phyloP scores from a whole-genome alignment of 2,888 invertebrate species.

The Zaprionus obscuricornis region DNA sequence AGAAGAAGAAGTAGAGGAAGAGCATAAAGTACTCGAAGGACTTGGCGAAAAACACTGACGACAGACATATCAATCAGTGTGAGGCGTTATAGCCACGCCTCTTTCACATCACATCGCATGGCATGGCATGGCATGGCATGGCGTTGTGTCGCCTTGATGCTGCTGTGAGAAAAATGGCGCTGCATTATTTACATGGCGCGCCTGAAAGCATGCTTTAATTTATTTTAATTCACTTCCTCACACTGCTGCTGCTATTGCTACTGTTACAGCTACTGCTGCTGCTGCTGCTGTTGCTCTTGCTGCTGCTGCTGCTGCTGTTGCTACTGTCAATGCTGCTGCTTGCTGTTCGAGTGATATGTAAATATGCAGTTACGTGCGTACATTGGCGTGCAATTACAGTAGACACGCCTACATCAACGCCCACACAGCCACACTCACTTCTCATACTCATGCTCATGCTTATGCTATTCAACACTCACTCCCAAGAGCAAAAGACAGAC shows the following conservation, averaged over 20 bases:
- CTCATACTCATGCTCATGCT: neutral
- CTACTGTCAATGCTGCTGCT: conserved; percentile 32
- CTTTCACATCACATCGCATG: neutral
- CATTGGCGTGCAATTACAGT: conserved; percentile 77
- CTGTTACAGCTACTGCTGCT: neutral
- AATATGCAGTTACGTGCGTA: conserved; percentile 79
- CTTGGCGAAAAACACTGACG: no score
- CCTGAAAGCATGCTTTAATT: conserved; percentile 80
- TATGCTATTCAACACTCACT: conserved; percentile 1
- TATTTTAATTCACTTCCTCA: conserved; percentile 74
- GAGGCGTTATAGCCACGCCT: conserved; percentile 25
- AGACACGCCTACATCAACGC: conserved; percentile 36
- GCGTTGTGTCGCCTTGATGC: conserved; percentile 1
- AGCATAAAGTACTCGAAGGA: conserved; percentile 1
- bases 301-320: conserved; percentile 6
- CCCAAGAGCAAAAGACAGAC: conserved; percentile 64
- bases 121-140: neutral
- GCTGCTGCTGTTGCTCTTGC: neutral
- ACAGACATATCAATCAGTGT: conserved; percentile 71
- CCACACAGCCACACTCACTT: conserved; percentile 25
- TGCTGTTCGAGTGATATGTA: conserved; percentile 71
- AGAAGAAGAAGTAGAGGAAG: conserved; percentile 1
- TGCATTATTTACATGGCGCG: conserved; percentile 76
- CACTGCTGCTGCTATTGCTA: neutral
- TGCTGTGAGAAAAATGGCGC: conserved; percentile 66